These are phyloP conservation scores for Melozone crissalis DNA, from an alignment of 2,113 vertebrate species.

Conservation along the genomic window DNA sequence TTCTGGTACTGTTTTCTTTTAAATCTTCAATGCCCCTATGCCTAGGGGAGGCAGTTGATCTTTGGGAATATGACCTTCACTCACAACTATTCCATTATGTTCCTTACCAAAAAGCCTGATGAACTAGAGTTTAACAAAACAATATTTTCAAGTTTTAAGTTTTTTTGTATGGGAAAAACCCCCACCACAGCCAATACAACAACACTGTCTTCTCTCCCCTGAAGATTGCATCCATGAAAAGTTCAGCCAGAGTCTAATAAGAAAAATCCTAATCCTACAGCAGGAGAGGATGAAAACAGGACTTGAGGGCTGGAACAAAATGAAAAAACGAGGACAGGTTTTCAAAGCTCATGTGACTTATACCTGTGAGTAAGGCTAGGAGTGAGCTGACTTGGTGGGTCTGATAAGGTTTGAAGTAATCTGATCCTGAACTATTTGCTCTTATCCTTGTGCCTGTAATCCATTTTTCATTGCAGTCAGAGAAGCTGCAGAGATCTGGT, in stretches of 20 bases:
- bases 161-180: background rate
- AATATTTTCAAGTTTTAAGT: background rate
- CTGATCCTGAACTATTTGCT: background rate
- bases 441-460: background rate
- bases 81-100: background rate
- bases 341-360: background rate
- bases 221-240: background rate
- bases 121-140: background rate
- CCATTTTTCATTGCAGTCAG: constrained; percentile 4
- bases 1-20: background rate
- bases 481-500: background rate
- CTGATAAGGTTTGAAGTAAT: constrained; percentile 7
- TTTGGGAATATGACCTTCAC: background rate
- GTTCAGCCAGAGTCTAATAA: background rate
- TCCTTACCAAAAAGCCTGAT: background rate
- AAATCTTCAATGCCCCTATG: background rate
- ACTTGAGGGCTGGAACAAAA: background rate
- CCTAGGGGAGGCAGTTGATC: background rate
- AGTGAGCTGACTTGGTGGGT: background rate
- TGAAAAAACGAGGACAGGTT: background rate
- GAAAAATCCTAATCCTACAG: background rate
- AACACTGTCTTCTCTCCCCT: background rate
- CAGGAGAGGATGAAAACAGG: background rate
- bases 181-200: background rate
- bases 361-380: background rate